Percentiles rank a stretch among this genome's conserved stretches.
Conservation (phyloP, 2,888 invertebrate genomes). For the Apeira syringaria region DNA sequence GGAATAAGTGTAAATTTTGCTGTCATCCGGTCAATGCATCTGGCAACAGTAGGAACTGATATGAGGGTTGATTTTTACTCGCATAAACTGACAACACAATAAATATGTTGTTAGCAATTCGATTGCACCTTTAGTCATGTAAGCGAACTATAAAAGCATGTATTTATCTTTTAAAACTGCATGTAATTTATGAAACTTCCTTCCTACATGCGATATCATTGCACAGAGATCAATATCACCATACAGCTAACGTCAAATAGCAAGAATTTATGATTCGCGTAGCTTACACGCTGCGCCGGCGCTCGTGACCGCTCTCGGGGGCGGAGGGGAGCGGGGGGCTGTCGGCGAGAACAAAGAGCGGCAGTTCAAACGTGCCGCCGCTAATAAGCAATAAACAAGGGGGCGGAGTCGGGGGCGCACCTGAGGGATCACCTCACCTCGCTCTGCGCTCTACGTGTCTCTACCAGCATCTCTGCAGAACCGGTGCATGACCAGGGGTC, state of each 20-base stretch:
- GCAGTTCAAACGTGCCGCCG: slow-evolving; percentile 79
- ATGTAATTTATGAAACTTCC: slow-evolving; percentile 62
- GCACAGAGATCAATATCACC: slow-evolving; percentile 75
- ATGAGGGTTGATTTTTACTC: too few relatives aligned
- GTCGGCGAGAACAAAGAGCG: slow-evolving; percentile 80
- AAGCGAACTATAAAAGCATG: slow-evolving; percentile 14
- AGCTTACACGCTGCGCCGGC: slow-evolving; percentile 64
- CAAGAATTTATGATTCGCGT: slow-evolving; percentile 79
- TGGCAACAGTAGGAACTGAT: too few relatives aligned
- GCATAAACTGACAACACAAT: too few relatives aligned
- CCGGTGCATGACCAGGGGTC: slow-evolving; percentile 23
- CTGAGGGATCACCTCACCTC: slow-evolving; percentile 80
- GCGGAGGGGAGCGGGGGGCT: slow-evolving; percentile 36
- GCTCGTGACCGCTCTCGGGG: slow-evolving; percentile 65
- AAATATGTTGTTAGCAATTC: too few relatives aligned
- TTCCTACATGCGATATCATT: slow-evolving; percentile 71
- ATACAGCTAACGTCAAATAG: slow-evolving; percentile 76
- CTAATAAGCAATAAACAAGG: slow-evolving; percentile 84
- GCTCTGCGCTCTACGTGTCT: slow-evolving; percentile 46
- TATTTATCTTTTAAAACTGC: slow-evolving; percentile 32
- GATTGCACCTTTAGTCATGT: background rate
- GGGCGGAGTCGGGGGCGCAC: slow-evolving; percentile 77
- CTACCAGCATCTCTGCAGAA: slow-evolving; percentile 27
- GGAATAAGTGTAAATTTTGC: too few relatives aligned
- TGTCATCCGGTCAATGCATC: too few relatives aligned